These are phyloP conservation scores for Danio aesculapii DNA, from an alignment of 2,797 vertebrate species.

Conservation along the genomic window DNA sequence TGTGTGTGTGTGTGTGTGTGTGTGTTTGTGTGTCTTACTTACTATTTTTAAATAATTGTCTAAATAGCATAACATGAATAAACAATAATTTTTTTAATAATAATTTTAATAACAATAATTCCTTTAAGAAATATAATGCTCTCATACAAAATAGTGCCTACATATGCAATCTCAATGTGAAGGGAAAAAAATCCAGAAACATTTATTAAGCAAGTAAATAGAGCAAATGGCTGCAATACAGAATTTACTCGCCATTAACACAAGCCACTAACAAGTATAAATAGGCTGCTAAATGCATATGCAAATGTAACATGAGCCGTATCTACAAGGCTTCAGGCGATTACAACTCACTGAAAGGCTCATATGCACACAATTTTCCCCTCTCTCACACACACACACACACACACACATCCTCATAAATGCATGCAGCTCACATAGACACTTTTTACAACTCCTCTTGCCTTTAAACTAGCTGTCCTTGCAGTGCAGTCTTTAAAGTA, in stretches of 20 bases:
- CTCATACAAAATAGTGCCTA: not conserved
- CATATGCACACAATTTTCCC: not conserved
- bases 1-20: too few species aligned
- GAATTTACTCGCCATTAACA: constrained; percentile 5
- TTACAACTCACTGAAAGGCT: constrained; percentile 22
- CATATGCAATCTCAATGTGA: not conserved
- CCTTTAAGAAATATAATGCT: not conserved
- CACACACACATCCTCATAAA: not conserved
- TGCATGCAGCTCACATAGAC: constrained; percentile 9
- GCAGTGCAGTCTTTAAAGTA: constrained; percentile 17
- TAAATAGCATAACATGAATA: too few species aligned
- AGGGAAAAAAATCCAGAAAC: not conserved
- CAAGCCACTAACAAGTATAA: constrained; percentile 14
- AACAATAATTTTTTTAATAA: too few species aligned
- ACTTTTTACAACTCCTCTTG: not conserved
- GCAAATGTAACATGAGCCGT: constrained; percentile 25
- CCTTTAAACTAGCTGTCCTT: constrained; percentile 5
- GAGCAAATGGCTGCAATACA: constrained; percentile 19
- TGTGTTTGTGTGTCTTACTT: too few species aligned
- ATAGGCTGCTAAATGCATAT: constrained; percentile 29
- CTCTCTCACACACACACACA: not conserved
- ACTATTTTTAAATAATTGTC: too few species aligned
- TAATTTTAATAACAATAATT: too few species aligned
- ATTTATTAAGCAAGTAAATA: constrained; percentile 7
- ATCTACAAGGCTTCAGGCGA: constrained; percentile 26